Conservation (phyloP, 1,140 invertebrate species). For the Archivesica marissinica region DNA sequence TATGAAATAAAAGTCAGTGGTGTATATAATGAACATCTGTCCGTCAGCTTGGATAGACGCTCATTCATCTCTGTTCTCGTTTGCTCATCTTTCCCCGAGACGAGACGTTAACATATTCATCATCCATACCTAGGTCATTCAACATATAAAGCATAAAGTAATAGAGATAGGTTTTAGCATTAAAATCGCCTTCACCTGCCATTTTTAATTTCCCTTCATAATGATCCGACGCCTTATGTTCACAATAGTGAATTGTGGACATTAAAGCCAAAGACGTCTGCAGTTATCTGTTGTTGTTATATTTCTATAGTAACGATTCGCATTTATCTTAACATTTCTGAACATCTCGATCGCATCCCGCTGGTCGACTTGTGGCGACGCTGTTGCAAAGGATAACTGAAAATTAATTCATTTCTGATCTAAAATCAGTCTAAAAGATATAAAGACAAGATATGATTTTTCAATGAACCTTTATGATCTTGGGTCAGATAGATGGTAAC, state of each 20-base stretch:
- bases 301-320: constrained; percentile 14
- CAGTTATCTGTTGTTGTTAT: constrained; percentile 18
- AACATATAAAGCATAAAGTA: constrained; percentile 8
- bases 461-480: constrained; percentile 20
- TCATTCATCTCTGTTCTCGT: constrained; percentile 4
- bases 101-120: constrained; percentile 5
- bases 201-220: constrained; percentile 20
- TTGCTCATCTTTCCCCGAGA: neutral
- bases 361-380: neutral
- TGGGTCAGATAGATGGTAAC: neutral
- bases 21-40: constrained; percentile 19
- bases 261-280: neutral
- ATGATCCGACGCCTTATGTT: neutral
- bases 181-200: constrained; percentile 21
- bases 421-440: constrained; percentile 40
- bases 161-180: constrained; percentile 38
- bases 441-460: constrained; percentile 18
- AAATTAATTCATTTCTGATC: constrained; percentile 49
- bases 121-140: neutral
- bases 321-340: neutral
- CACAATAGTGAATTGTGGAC: constrained; percentile 24
- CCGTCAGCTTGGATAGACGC: neutral
- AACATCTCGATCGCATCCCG: neutral
- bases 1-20: neutral
- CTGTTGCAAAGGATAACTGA: constrained; percentile 25